These are phyloP conservation scores for Sinocyclocheilus grahami DNA, from an alignment of 2,113 vertebrate genomes.

Conservation along the genomic window DNA sequence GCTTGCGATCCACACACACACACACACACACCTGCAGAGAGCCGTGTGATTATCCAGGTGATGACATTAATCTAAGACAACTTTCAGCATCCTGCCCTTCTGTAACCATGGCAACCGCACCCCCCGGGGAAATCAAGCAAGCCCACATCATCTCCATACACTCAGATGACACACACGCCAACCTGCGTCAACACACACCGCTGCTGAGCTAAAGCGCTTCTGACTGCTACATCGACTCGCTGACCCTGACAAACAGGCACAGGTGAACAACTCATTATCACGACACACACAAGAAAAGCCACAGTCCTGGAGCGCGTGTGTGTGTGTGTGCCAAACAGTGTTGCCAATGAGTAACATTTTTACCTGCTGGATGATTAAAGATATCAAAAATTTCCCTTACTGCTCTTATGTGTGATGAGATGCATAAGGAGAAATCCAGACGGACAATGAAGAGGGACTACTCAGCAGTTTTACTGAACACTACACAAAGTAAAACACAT, in stretches of 20 bases:
- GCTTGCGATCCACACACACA: neutral
- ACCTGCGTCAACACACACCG: neutral
- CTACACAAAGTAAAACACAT: too few relatives aligned
- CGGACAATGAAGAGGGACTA: too few relatives aligned
- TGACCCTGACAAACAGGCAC: neutral
- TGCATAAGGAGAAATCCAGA: too few relatives aligned
- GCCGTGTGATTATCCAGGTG: neutral
- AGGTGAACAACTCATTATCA: neutral
- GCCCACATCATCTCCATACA: constrained; percentile 8
- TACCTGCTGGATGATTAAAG: too few relatives aligned
- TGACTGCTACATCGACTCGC: neutral
- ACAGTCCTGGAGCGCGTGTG: neutral
- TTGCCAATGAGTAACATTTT: too few relatives aligned
- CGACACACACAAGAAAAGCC: neutral
- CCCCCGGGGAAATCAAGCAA: constrained; percentile 34
- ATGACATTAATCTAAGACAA: constrained; percentile 42
- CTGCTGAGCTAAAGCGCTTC: neutral
- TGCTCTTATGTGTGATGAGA: too few relatives aligned
- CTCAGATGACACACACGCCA: neutral
- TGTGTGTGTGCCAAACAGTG: neutral
- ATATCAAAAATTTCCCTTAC: too few relatives aligned
- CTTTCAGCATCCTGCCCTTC: constrained; percentile 45
- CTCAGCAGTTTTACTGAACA: too few relatives aligned
- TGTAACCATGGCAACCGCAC: constrained; percentile 54
- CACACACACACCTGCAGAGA: neutral